Evolutionary conservation across 2,888 invertebrate genomes (phyloP), one percentile per base, ranked within the genome.

Genomic region (Caenorhabditis afra): DNA sequence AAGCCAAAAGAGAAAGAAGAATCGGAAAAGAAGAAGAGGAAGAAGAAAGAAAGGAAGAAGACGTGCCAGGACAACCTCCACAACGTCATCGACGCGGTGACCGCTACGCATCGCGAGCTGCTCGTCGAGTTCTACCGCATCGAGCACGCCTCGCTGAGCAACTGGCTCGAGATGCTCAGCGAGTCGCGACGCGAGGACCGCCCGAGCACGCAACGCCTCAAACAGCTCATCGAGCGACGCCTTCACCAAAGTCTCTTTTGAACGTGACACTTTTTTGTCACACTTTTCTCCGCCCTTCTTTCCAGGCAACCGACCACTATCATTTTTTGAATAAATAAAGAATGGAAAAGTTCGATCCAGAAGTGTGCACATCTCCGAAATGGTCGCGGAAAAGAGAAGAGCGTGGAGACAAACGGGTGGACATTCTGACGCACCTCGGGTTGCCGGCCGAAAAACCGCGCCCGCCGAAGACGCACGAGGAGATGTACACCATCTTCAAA

Each of bases 121-220:
- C 41, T 73, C 18, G 64, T 52, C 50, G 73, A 73, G 22, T 73
- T 73, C 65, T 65, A 73, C 35, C 41, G 23, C 20, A 59, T 73
- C 58, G 73, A 73, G n/a, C 50, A 58, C 44, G 52, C 57, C 22
- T 58, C 73, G 14, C 58, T 73, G 29, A 44, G 53, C 22, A 20
- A 73, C 20, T 73, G 73, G 73, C 47, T 57, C 1, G 18, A 18
- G 3, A 44, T 47, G n/a, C 50, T 73, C 12, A 49, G 45, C 7
- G n/a, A 35, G 7, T 49, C 64, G n/a, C 58, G 64, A 11, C 35
- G 44, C 4, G 49, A 73, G 16, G 65, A 73, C 35, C 35, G 44
- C n/a, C 73, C 73, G 1, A 73, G 41, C 35, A 58, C 64, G 1
- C 29, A 44, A 16, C 45, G 50, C 12, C 58, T 73, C 18, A 47